Base-by-base conservation (phyloP, 2,797 vertebrate species). In the Argyrosomus regius region DNA sequence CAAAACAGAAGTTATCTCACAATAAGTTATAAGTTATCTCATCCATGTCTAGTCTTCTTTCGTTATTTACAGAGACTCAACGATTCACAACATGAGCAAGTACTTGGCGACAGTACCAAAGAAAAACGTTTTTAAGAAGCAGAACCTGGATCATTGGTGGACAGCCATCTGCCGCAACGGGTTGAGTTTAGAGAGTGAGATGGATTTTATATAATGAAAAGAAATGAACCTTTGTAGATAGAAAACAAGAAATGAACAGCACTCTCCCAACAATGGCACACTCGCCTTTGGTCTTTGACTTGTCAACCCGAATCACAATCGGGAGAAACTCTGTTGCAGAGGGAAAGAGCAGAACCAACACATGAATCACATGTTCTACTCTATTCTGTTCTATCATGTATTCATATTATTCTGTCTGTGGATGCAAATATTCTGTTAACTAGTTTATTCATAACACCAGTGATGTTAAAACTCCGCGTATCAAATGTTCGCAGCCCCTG, bases 391-490 rank as follows among this genome's bases (percentile, higher is more conserved):
- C 28, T 9, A 39, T 48, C 26, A 26, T 46, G n/a, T 28, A 28
- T 49, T 16, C n/a, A 50, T 16, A 26, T 16, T 16, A 22, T 56
- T 74, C 28, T 17, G 5, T 67, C 22, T 57, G 24, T 26, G 31
- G 31, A 50, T 45, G 73, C 24, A 58, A 54, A 59, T 75, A 50
- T 43, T 58, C 50, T 35, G 56, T 61, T 11, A 57, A 46, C 53
- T 58, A 13, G 6, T 48, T 66, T 43, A 61, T 76, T 72, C 22
- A 66, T 52, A 26, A 50, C 22, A 43, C 3, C 45, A n/a, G 10
- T 6, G 24, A 53, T 31, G 8, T 41, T 52, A 50, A 62, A 41
- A 16, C 20, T 72, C n/a, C 20, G 13, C 18, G 35, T 35, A 31
- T 53, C 48, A 65, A 53, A 35, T 50, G 9, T 31, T 56, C 45